Evolutionary conservation across 2,888 invertebrate genomes (phyloP).

Genomic region (Zaprionus obscuricornis): DNA sequence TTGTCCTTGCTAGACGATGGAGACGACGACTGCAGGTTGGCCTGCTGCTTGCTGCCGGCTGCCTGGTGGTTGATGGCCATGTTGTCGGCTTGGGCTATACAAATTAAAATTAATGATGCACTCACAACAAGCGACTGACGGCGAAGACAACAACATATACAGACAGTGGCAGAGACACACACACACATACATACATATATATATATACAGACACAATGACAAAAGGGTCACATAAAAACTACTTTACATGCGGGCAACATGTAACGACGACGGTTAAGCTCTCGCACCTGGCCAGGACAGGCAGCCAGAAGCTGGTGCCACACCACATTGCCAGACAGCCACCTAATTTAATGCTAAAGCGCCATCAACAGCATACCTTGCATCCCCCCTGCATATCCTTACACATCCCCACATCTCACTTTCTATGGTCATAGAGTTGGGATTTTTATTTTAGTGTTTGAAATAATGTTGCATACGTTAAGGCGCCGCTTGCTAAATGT

Average conservation of each 20-base stretch:
- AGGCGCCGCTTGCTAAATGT: conserved; percentile 70
- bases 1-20: conserved; percentile 9
- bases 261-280: conserved; percentile 61
- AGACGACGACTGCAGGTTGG: conserved; percentile 1
- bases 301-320: conserved; percentile 2
- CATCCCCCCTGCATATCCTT: background rate
- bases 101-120: conserved; percentile 79
- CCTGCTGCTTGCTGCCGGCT: background rate
- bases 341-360: conserved; percentile 71
- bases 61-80: conserved; percentile 54
- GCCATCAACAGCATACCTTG: conserved; percentile 37
- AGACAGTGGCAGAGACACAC: too few relatives aligned
- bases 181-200: conserved; percentile 4
- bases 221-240: conserved; percentile 63
- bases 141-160: conserved; percentile 23
- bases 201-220: conserved; percentile 16
- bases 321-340: conserved; percentile 42
- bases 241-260: conserved; percentile 73
- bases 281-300: conserved; percentile 59
- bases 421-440: conserved; percentile 47
- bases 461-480: conserved; percentile 71
- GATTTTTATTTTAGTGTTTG: conserved; percentile 62
- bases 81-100: conserved; percentile 67
- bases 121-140: conserved; percentile 60
- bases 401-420: background rate